These are phyloP conservation scores for Notothenia rossii DNA, from an alignment of 2,113 vertebrate species.

Conservation along the genomic window DNA sequence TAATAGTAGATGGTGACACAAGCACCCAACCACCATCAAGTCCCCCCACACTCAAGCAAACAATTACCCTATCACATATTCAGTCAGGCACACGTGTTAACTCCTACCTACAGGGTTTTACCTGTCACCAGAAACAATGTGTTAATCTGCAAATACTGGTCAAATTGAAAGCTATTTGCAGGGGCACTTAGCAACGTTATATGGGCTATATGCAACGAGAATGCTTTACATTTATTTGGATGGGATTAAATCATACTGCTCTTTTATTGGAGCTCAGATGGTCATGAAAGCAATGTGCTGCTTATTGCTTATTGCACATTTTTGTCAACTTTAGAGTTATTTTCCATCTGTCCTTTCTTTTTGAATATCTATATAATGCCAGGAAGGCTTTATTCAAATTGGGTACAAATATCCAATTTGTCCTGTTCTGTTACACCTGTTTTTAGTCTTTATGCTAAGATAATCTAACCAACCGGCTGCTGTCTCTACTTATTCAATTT, in stretches of 20 bases:
- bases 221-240: not conserved
- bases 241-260: not conserved
- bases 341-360: too few relatives aligned
- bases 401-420: too few relatives aligned
- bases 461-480: too few relatives aligned
- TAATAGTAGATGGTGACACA: conserved; percentile 27
- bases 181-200: not conserved
- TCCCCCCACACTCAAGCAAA: not conserved
- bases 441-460: too few relatives aligned
- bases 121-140: not conserved
- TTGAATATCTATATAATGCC: too few relatives aligned
- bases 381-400: too few relatives aligned
- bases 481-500: not conserved
- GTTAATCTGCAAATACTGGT: not conserved
- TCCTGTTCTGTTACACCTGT: too few relatives aligned
- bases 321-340: not conserved
- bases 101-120: not conserved
- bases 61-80: not conserved
- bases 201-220: not conserved
- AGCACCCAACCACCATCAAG: conserved; percentile 5
- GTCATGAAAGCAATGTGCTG: not conserved
- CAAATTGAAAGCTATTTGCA: not conserved
- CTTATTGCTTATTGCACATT: not conserved
- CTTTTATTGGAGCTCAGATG: not conserved
- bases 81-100: not conserved